Evolutionary conservation across 2,888 invertebrate species (phyloP).

Genomic region (Hydraecia micacea): DNA sequence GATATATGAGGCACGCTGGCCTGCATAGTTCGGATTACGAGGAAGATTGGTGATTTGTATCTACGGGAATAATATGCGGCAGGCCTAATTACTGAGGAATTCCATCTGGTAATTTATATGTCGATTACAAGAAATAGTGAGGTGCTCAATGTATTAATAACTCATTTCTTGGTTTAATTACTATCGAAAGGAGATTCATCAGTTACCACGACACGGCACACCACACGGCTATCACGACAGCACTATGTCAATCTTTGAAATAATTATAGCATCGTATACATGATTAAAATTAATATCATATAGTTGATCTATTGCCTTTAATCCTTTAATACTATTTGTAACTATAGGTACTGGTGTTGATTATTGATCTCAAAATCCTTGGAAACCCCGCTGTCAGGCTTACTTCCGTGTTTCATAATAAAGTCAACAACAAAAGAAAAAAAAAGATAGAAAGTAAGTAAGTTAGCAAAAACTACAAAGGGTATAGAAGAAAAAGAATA

Average conservation of each 20-base stretch:
- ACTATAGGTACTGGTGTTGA: neutral
- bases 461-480: neutral
- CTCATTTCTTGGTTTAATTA: neutral
- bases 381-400: too few species aligned
- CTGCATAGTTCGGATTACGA: constrained; percentile 77
- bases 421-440: neutral
- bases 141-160: neutral
- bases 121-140: neutral
- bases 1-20: constrained; percentile 61
- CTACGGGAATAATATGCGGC: constrained; percentile 44
- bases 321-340: too few species aligned
- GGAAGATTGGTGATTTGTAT: constrained; percentile 78
- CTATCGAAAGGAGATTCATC: neutral
- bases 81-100: constrained; percentile 58
- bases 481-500: neutral
- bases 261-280: neutral
- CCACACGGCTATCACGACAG: neutral
- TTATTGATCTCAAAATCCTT: neutral
- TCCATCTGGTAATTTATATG: constrained; percentile 13
- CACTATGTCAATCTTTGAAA: neutral
- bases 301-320: neutral
- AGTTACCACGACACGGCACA: neutral
- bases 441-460: neutral
- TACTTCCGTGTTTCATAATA: neutral
- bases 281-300: neutral